A percentile compares a stretch with the other conserved stretches of the same genome.
Conservation (phyloP, 2,797 vertebrate genomes). For the Enteromius trimaculatus region DNA sequence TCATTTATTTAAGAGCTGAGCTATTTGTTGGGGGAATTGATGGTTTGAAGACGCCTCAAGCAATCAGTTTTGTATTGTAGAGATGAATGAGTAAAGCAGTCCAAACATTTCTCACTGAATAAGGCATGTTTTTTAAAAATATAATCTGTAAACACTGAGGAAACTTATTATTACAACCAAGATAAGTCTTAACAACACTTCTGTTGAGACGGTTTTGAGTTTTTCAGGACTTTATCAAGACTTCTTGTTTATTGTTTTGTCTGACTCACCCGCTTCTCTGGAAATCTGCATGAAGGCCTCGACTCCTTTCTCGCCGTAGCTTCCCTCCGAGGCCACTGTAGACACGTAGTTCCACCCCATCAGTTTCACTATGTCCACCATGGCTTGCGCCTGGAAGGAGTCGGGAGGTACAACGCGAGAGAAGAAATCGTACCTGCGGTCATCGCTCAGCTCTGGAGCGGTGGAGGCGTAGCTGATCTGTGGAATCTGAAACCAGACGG, state of each 20-base stretch:
- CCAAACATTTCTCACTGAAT: slow-evolving; percentile 5
- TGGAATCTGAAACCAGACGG: slow-evolving; percentile 83
- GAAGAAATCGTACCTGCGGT: slow-evolving; percentile 98
- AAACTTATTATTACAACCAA: slow-evolving; percentile 15
- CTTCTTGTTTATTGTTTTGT: not conserved
- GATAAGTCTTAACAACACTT: not conserved
- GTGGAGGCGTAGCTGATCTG: slow-evolving; percentile 99
- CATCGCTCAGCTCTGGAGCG: slow-evolving; percentile 96
- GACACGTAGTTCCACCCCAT: slow-evolving; percentile 98
- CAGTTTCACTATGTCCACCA: slow-evolving; percentile 97
- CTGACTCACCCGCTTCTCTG: slow-evolving; percentile 90
- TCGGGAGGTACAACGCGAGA: slow-evolving; percentile 97
- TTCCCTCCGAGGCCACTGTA: slow-evolving; percentile 96
- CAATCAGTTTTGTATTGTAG: not conserved
- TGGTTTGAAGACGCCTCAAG: not conserved
- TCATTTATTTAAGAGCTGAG: not conserved
- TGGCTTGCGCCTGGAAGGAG: slow-evolving; percentile 99
- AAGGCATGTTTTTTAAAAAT: not conserved
- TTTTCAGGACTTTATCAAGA: slow-evolving; percentile 4
- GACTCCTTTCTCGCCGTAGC: slow-evolving; percentile 97
- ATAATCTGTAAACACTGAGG: not conserved
- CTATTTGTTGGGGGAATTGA: not conserved
- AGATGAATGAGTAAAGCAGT: slow-evolving; percentile 10
- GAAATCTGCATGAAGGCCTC: slow-evolving; percentile 98
- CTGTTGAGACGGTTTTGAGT: not conserved